A percentile compares a stretch with the other conserved stretches of the same genome.
Evolutionary conservation across 2,888 invertebrate genomes (phyloP).

Genomic region (Camponotus fellah): DNA sequence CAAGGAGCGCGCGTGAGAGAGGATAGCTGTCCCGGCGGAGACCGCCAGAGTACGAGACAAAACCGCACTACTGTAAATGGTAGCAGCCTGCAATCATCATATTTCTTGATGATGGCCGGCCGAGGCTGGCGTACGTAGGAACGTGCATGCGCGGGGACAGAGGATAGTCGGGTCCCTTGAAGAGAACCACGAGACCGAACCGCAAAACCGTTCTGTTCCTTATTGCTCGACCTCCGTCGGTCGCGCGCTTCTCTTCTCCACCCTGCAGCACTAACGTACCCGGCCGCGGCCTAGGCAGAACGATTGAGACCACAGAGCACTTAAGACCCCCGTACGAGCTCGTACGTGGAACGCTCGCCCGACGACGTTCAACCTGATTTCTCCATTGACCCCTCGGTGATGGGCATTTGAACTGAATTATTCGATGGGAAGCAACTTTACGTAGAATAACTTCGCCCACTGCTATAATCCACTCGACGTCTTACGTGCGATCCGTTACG

Average conservation of each 20-base stretch:
- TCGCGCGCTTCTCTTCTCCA: slow-evolving; percentile 63
- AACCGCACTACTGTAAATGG: slow-evolving; percentile 85
- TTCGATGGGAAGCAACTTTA: slow-evolving; percentile 31
- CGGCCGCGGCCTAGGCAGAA: slow-evolving; percentile 50
- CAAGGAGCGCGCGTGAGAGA: slow-evolving; percentile 56
- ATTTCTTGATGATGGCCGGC: slow-evolving; percentile 81
- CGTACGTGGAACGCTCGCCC: slow-evolving; percentile 54
- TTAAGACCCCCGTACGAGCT: slow-evolving; percentile 63
- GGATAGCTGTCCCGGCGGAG: slow-evolving; percentile 51
- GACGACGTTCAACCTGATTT: slow-evolving; percentile 71
- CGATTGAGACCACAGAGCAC: slow-evolving; percentile 75
- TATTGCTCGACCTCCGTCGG: slow-evolving; percentile 79
- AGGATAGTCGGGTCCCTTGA: slow-evolving; percentile 63
- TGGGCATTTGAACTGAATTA: slow-evolving; percentile 66
- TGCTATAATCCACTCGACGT: neutral
- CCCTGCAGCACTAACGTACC: slow-evolving; percentile 54
- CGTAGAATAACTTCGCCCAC: neutral
- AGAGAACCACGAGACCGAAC: slow-evolving; percentile 75
- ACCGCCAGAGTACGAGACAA: slow-evolving; percentile 71
- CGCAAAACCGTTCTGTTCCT: slow-evolving; percentile 83
- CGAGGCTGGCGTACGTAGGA: slow-evolving; percentile 62
- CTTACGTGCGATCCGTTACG: neutral
- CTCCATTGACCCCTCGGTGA: slow-evolving; percentile 69
- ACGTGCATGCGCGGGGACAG: slow-evolving; percentile 57
- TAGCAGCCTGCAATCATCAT: slow-evolving; percentile 85